Base-by-base conservation (phyloP, 2,113 vertebrate genomes). In the Lophura nycthemera region DNA sequence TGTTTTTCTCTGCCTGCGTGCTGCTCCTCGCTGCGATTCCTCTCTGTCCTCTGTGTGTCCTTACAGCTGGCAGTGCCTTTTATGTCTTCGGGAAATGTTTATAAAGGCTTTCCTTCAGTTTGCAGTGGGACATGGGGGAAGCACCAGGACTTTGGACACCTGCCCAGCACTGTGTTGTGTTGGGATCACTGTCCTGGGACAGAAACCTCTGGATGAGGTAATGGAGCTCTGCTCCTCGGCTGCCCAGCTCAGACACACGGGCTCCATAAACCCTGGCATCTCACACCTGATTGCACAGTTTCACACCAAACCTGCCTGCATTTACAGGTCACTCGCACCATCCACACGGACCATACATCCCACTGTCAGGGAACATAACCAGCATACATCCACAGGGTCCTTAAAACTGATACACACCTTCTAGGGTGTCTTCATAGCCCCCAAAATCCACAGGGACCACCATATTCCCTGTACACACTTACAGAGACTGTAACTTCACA, bases 81-180 rank as follows among this genome's bases (percentile, higher is more conserved):
- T 10, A 64, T 30, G 63, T 27, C 89, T 89, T 19, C 63, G 67
- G 92, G 69, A 95, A 52, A 83, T 78, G 79, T 85, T 91, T 86
- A 64, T 18, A 17, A 63, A 94, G 81, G 66, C 82, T 95, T 83
- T 57, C 70, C 32, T 10, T 32, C 32, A 15, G 60, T 89, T 88
- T 92, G 67, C 78, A 47, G 19, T 15, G 50, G 60, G 84, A 56
- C 81, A 54, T 1, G 0, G 38, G 48, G 89, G 78, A 89, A 83
- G 42, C 72, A 64, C 36, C 32, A 12, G 32, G n/a, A 70, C 79
- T 92, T 48, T 25, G n/a, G 0, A 54, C 27, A 29, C 52, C 52
- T 16, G 27, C 27, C 27, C 52, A 54, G 27, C 27, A 54, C 52
- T 54, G 27, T 30, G 52, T 16, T 54, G 52, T 54, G 17, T 47